Conservation (phyloP, 2,888 invertebrate genomes). For the Ophion costatus region DNA sequence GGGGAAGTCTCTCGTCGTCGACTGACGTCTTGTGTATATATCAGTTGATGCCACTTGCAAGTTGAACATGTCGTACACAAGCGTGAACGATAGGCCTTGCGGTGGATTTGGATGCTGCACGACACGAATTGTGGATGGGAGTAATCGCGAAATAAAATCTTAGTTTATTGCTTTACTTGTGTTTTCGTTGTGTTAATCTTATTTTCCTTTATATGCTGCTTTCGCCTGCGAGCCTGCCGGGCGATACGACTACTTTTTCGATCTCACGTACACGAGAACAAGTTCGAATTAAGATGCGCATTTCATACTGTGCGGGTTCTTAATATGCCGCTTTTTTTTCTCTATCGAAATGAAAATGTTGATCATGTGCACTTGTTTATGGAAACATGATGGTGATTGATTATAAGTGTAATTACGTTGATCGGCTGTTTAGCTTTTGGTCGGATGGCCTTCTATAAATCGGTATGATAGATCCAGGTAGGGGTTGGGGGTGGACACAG, state of each 20-base stretch:
- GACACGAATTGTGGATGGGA: constrained; percentile 21
- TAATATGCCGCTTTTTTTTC: too few relatives aligned
- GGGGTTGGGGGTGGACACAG: constrained; percentile 3
- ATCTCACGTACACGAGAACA: too few relatives aligned
- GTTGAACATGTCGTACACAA: constrained; percentile 25
- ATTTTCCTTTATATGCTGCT: neutral
- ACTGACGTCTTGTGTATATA: neutral
- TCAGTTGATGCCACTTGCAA: constrained; percentile 2
- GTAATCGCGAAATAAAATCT: constrained; percentile 32
- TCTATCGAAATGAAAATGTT: neutral
- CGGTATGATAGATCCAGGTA: constrained; percentile 16
- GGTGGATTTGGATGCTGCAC: constrained; percentile 31
- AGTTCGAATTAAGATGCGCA: neutral
- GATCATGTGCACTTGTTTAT: neutral
- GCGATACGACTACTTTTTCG: neutral
- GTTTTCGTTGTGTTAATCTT: neutral
- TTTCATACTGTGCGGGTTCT: too few relatives aligned
- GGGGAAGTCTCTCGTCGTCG: constrained; percentile 20
- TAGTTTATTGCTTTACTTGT: constrained; percentile 26
- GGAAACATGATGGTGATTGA: neutral
- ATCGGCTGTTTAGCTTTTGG: constrained; percentile 4
- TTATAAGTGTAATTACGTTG: neutral
- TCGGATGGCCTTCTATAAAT: constrained; percentile 7
- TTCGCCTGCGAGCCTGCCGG: neutral
- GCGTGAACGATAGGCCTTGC: constrained; percentile 23